A percentile compares a stretch with the other conserved stretches of the same genome.
Evolutionary conservation across 2,797 vertebrate genomes (phyloP).

Genomic region (Fistularia tabacaria): DNA sequence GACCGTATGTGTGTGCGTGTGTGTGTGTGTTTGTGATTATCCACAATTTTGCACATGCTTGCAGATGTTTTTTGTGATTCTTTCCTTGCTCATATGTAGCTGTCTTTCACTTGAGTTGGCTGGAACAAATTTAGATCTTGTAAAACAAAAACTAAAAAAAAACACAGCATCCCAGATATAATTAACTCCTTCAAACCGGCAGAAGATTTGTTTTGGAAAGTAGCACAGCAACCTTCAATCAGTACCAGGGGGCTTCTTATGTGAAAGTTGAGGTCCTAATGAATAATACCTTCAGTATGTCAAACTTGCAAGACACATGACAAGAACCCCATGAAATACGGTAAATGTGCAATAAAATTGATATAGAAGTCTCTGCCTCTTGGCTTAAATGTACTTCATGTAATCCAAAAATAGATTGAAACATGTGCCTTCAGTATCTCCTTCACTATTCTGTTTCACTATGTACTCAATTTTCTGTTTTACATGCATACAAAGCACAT

Average conservation of each 20-base stretch:
- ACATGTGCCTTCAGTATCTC: slow-evolving; percentile 10
- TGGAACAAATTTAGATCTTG: slow-evolving; percentile 42
- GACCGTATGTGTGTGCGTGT: slow-evolving; percentile 27
- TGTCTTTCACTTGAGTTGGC: slow-evolving; percentile 16
- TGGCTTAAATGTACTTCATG: slow-evolving; percentile 51
- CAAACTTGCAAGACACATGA: slow-evolving; percentile 22
- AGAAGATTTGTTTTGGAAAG: slow-evolving; percentile 45
- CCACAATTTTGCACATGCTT: not conserved
- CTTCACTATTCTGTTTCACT: not conserved
- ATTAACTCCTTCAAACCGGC: slow-evolving; percentile 61
- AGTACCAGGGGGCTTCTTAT: slow-evolving; percentile 19
- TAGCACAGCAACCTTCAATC: slow-evolving; percentile 48
- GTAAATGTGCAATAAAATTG: slow-evolving; percentile 49
- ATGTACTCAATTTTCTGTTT: not conserved
- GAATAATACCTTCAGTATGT: slow-evolving; percentile 34
- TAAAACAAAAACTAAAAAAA: slow-evolving; percentile 54
- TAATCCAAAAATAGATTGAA: slow-evolving; percentile 29
- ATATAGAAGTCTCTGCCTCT: slow-evolving; percentile 48
- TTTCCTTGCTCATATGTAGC: slow-evolving; percentile 15
- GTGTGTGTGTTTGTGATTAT: slow-evolving; percentile 11
- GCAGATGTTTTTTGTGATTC: slow-evolving; percentile 14
- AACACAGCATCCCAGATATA: slow-evolving; percentile 65
- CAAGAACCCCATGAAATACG: slow-evolving; percentile 28
- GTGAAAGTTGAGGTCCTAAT: slow-evolving; percentile 38
- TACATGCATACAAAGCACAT: not conserved